These are phyloP conservation scores for Tromatobia lineatoria DNA, from an alignment of 2,888 invertebrate genomes.

Conservation along the genomic window DNA sequence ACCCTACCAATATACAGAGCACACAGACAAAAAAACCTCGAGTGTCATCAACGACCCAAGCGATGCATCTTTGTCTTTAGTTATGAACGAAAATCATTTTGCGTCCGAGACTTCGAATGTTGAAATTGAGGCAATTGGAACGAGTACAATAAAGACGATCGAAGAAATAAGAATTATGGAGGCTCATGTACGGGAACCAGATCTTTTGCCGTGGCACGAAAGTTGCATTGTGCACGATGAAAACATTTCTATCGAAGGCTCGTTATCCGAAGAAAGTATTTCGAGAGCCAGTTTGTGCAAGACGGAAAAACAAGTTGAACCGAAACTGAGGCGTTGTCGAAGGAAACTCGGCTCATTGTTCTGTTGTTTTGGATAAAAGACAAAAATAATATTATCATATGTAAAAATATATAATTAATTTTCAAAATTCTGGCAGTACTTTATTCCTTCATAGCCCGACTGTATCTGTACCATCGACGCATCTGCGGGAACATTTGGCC, in stretches of 20 bases:
- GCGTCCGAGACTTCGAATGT: neutral
- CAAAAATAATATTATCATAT: neutral
- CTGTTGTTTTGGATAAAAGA: slow-evolving; percentile 68
- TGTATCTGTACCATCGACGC: too few species aligned
- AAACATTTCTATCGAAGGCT: slow-evolving; percentile 68
- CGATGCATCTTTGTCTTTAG: neutral
- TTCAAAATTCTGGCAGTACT: too few species aligned
- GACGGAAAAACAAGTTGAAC: slow-evolving; percentile 45
- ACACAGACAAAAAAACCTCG: slow-evolving; percentile 25
- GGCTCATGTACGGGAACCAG: slow-evolving; percentile 1
- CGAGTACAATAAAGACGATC: neutral
- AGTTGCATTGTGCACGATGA: slow-evolving; percentile 51
- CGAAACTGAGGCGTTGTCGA: slow-evolving; percentile 49
- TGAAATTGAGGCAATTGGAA: neutral
- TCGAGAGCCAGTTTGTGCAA: slow-evolving; percentile 58
- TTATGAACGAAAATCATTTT: slow-evolving; percentile 55
- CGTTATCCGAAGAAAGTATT: slow-evolving; percentile 66
- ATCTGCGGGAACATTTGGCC: too few species aligned
- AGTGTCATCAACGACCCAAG: slow-evolving; percentile 7
- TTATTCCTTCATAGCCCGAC: too few species aligned
- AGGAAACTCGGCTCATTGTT: slow-evolving; percentile 61
- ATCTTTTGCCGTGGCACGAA: slow-evolving; percentile 67
- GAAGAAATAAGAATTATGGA: slow-evolving; percentile 3
- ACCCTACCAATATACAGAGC: slow-evolving; percentile 23
- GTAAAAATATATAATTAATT: neutral